Conservation (phyloP, 1,140 invertebrate species). For the Parasteatoda tepidariorum region DNA sequence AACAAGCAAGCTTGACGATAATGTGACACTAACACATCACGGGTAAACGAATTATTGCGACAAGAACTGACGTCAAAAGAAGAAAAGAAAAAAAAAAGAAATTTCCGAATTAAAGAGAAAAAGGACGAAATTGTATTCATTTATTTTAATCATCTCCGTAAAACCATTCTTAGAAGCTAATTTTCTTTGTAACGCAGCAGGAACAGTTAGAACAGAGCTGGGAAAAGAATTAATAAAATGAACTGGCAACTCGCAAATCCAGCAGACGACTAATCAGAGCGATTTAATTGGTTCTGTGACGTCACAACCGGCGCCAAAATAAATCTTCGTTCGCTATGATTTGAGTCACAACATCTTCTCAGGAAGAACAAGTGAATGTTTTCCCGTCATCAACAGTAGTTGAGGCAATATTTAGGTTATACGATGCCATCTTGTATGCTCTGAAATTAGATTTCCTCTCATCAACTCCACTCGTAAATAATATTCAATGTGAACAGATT, state of each 20-base stretch:
- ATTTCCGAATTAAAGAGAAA: too few species aligned
- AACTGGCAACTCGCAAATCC: conserved; percentile 47
- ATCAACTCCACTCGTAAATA: conserved; percentile 7
- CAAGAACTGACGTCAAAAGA: conserved; percentile 33
- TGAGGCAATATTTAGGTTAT: conserved; percentile 6
- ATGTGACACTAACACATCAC: conserved; percentile 32
- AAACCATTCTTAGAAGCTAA: conserved; percentile 23
- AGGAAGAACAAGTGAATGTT: not conserved
- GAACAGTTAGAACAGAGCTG: not conserved
- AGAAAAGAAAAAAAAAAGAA: not conserved
- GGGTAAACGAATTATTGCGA: conserved; percentile 41
- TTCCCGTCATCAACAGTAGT: not conserved
- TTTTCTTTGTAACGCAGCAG: not conserved
- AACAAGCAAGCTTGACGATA: conserved; percentile 39
- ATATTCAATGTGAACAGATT: conserved; percentile 6
- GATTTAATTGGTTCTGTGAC: conserved; percentile 36
- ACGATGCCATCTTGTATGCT: not conserved
- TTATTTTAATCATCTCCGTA: conserved; percentile 15
- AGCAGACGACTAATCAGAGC: conserved; percentile 43
- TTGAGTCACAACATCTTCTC: conserved; percentile 53
- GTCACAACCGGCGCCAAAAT: conserved; percentile 52
- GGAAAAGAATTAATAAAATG: conserved; percentile 30
- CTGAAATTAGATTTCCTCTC: not conserved
- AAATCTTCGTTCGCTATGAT: conserved; percentile 50
- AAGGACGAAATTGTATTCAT: not conserved